Conservation (phyloP, 2,113 vertebrate species). For the Aphelocoma coerulescens region DNA sequence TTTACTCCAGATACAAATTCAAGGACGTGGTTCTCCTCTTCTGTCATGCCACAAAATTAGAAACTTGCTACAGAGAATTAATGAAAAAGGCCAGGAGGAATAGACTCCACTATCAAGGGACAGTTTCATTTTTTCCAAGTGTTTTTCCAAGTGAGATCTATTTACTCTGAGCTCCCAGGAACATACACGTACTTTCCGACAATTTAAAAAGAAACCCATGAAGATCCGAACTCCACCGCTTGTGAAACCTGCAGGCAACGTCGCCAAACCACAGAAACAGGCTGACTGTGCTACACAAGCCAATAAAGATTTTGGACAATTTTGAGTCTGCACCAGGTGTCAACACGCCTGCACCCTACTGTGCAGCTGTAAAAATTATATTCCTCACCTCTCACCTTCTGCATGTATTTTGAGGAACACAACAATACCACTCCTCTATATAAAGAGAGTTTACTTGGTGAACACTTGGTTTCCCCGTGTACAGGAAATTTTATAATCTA, state of each 20-base stretch:
- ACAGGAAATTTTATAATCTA: not conserved
- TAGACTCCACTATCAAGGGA: not conserved
- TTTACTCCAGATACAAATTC: not conserved
- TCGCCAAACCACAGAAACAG: not conserved
- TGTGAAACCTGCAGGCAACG: not conserved
- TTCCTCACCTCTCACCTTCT: not conserved
- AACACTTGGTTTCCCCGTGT: not conserved
- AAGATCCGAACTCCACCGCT: not conserved
- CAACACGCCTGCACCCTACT: not conserved
- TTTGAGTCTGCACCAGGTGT: not conserved
- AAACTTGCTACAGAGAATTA: not conserved
- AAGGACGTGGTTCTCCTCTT: not conserved
- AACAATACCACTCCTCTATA: not conserved
- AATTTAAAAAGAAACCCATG: not conserved
- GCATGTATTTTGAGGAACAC: not conserved
- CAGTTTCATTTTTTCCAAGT: not conserved
- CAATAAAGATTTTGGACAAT: not conserved
- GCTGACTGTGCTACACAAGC: not conserved
- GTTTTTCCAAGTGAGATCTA: not conserved
- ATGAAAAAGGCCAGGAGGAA: not conserved
- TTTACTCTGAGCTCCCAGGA: not conserved
- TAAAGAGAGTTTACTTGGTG: not conserved
- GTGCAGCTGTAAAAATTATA: not conserved
- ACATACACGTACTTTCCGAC: fast-evolving
- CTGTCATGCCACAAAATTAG: not conserved